Base-by-base conservation (phyloP, 2,113 vertebrate species). In the Hassar affinis region DNA sequence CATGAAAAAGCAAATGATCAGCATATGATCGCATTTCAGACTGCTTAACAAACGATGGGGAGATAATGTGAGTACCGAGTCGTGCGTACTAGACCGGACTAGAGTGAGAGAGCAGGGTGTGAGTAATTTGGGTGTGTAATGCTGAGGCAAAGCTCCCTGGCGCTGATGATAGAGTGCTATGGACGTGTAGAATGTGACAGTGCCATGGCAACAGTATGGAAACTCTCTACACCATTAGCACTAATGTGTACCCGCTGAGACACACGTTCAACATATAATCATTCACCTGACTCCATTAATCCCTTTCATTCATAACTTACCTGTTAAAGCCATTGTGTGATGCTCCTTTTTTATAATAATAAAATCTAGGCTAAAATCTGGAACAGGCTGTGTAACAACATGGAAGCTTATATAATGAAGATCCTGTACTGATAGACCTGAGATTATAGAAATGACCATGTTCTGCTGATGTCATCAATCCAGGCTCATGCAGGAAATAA, bases 181-280 rank as follows among this genome's bases (percentile, higher is more conserved):
- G 88, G 88, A 89, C 84, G 64, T 85, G 89, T 85, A 90, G 88
- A 89, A 89, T 88, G 90, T 90, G 88, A 88, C 89, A 15, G 82
- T 76, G 79, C 35, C 68, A 49, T 85, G 88, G 80, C 68, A 89
- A 87, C 78, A 72, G 35, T 7, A 47, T 56, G 78, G 59, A 78
- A 81, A 78, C 57, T 25, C n/a, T 14, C 22, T 33, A 62, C 27
- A n/a, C n/a, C 11, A 76, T 33, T n/a, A 35, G 27, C n/a, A 75
- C 30, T 18, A 57, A 27, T 69, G n/a, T 25, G 61, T 10, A 79
- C 30, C 18, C 59, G 68, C 47, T 77, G 15, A 27, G 11, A 57
- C n/a, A 74, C 6, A 30, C 0, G 4, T 25, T 54, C 17, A 75
- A 52, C 51, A 35, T 56, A 11, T 22, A 74, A 74, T 54, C 20